phyloP scores from a whole-genome alignment of 2,797 vertebrate species.

The Scomberomorus guttatus region DNA sequence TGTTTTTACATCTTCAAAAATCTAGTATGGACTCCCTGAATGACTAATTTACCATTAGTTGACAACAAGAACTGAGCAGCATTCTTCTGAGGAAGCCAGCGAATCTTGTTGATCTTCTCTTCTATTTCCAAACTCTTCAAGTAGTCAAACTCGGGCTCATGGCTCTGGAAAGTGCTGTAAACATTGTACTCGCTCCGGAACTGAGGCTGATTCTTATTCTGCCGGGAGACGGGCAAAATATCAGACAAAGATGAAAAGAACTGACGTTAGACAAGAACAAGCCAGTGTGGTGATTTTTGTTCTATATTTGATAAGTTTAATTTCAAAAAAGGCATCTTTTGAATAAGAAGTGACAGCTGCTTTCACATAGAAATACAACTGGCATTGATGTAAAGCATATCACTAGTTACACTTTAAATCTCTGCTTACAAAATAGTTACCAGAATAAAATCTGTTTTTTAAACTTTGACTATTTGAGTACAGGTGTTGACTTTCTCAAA shows the following conservation, averaged over 20 bases:
- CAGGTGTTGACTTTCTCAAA: background rate
- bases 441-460: background rate
- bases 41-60: constrained; percentile 91
- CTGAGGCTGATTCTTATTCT: constrained; percentile 96
- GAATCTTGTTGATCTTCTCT: constrained; percentile 99
- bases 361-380: background rate
- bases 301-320: background rate
- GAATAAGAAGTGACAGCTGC: background rate
- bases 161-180: constrained; percentile 99
- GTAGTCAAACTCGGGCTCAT: constrained; percentile 99
- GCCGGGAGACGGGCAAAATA: constrained; percentile 22
- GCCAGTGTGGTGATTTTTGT: background rate
- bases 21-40: background rate
- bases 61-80: constrained; percentile 98
- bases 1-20: background rate
- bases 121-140: constrained; percentile 99
- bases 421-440: background rate
- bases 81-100: constrained; percentile 99
- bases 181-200: constrained; percentile 98
- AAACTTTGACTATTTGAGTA: background rate
- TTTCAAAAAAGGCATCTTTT: background rate
- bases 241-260: constrained; percentile 5
- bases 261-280: constrained; percentile 8
- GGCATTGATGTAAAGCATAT: background rate
- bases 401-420: background rate